Base-by-base conservation (phyloP, 2,113 vertebrate genomes). In the Nannospalax galili region DNA sequence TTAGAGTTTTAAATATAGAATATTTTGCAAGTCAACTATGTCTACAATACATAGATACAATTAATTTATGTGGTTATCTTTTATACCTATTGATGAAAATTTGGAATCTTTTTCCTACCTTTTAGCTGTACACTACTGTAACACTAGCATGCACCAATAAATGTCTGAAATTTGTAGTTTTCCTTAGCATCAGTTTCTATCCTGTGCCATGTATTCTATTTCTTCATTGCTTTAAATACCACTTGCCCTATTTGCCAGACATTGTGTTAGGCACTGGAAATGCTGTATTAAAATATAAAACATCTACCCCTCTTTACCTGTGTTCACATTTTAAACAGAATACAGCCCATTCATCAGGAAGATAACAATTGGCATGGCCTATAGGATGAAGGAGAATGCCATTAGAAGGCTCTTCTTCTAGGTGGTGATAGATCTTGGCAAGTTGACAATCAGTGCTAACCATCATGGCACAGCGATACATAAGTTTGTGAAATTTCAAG, bases 81-180 rank as follows among this genome's bases (percentile, higher is more conserved):
- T 11, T 32, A 45, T 90, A 86, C n/a, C 48, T 84, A 56, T 75
- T 84, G 58, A 72, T 73, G 12, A 72, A 42, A 20, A 94, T 56
- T 48, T 94, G 22, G 9, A 84, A 35, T 70, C 52, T 65, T 90
- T 56, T 9, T 37, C 40, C 56, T 22, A 32, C 45, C 75, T 92
- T 77, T 89, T 19, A 75, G 37, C 35, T 69, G 22, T 60, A 77
- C 0, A 20, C 40, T 3, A 4, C 19, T 77, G 7, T 92, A 92
- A 88, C 52, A 70, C 5, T 22, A 70, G 26, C 62, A 15, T 5
- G 2, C 16, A 19, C 69, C 62, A 37, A 58, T 69, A 37, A 85
- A 9, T 45, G 4, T 92, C 30, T 85, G 26, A 93, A 85, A 81
- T 91, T 75, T 67, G 4, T 91, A 26, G 7, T 88, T 92, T 90